These are phyloP conservation scores for Anhinga rufa DNA, from an alignment of 2,113 vertebrate genomes.

Conservation along the genomic window DNA sequence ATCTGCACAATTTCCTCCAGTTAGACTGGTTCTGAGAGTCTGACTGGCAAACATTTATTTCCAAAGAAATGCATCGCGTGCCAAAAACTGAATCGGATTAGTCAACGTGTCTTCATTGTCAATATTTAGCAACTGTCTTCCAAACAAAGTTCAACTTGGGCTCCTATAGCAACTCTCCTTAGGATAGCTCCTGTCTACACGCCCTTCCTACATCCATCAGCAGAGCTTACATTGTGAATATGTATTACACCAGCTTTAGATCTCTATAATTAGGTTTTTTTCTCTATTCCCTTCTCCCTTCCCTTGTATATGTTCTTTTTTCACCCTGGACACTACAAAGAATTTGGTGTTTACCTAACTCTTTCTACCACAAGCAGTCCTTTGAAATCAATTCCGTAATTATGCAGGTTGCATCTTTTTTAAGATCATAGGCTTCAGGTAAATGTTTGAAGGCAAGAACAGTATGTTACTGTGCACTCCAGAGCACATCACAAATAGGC, in stretches of 20 bases:
- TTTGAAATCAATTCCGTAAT: slow-evolving; percentile 9
- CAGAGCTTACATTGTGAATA: neutral
- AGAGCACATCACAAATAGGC: neutral
- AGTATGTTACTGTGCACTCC: neutral
- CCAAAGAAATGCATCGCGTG: neutral
- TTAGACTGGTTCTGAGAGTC: neutral
- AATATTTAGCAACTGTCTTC: neutral
- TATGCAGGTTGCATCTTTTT: neutral
- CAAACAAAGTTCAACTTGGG: neutral
- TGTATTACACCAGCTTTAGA: neutral
- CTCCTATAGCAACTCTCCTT: neutral
- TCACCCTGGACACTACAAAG: neutral
- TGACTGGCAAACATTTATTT: neutral
- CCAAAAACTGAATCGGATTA: neutral
- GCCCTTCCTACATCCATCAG: neutral
- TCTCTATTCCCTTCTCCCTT: neutral
- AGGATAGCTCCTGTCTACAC: neutral
- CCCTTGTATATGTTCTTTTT: neutral
- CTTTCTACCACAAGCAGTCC: neutral
- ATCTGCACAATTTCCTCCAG: neutral
- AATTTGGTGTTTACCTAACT: neutral
- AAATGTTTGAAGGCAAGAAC: neutral
- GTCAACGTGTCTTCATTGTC: neutral
- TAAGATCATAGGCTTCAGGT: neutral
- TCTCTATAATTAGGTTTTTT: neutral